Evolutionary conservation across 1,140 invertebrate genomes (phyloP).

Genomic region (Archivesica marissinica): DNA sequence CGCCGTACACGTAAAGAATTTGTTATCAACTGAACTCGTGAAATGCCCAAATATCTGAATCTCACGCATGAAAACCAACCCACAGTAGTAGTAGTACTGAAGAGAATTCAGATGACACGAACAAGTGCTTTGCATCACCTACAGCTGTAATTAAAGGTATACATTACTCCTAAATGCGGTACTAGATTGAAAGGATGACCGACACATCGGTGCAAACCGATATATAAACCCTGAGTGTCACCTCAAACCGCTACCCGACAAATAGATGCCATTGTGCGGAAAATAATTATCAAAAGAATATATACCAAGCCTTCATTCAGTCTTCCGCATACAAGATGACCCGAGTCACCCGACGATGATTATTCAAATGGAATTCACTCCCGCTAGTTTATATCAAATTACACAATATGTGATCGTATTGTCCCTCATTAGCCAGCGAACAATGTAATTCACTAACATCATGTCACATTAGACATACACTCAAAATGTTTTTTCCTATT

Average conservation of each 20-base stretch:
- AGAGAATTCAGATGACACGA: too few relatives aligned
- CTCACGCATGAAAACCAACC: too few relatives aligned
- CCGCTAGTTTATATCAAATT: too few relatives aligned
- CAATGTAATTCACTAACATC: background rate
- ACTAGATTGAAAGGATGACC: background rate
- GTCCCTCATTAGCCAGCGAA: background rate
- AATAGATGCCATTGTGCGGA: background rate
- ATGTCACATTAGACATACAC: background rate
- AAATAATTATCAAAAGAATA: background rate
- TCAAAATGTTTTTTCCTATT: background rate
- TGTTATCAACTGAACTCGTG: too few relatives aligned
- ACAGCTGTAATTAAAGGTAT: too few relatives aligned
- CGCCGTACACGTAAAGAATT: too few relatives aligned
- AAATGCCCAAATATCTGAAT: too few relatives aligned
- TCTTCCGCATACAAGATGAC: background rate
- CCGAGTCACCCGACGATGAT: too few relatives aligned
- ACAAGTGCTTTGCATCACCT: too few relatives aligned
- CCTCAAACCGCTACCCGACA: background rate
- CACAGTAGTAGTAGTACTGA: too few relatives aligned
- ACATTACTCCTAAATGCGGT: background rate
- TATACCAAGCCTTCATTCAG: constrained; percentile 15
- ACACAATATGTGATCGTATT: background rate
- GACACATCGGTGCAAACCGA: background rate
- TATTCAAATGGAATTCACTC: constrained; percentile 3
- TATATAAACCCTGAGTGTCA: background rate